Evolutionary conservation across 2,888 invertebrate genomes (phyloP), one percentile per base, ranked within the genome.

Genomic region (Amiota communis): DNA sequence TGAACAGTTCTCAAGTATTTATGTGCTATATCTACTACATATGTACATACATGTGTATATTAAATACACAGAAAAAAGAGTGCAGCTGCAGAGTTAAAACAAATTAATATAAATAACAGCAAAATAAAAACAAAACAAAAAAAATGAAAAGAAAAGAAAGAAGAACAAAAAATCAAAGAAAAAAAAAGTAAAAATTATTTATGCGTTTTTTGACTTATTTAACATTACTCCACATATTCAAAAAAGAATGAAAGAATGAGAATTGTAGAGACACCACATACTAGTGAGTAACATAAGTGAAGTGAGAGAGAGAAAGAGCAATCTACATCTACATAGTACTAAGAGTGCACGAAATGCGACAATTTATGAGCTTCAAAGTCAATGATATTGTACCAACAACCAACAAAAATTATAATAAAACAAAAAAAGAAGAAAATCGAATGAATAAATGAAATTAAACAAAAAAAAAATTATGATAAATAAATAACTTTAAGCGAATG

Each of bases 151-250:
- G 10, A 23, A 11, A 17, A 56, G 3, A 10, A 13, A 11, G 49
- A 48, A 17, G 17, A 9, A 13, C 48, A 20, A 1, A 48, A 36
- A 36, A 36, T 36, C 36, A 36, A 36, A 36, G 36, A 36, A 36
- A 6, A 36, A 36, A 36, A 36, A 6, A 6, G 3, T 20, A 53
- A 53, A 68, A 70, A 59, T 70, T 70, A 70, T 70, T 70, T 70
- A 70, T 70, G 70, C 70, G 70, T 70, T 59, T 70, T 57, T 70
- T 70, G 59, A 57, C 70, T 70, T 48, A 57, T 70, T 70, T 59
- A 70, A 59, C 70, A 70, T 70, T 57, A 57, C 46, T 59, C 70
- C 70, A 53, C 51, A 68, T 12, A 68, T 36, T 48, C 20, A 15
- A 23, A 63, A n/a, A n/a, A 23, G 13, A 36, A 63, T 63, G 48